Base-by-base conservation (phyloP, 2,888 invertebrate species). In the Tyria jacobaeae region DNA sequence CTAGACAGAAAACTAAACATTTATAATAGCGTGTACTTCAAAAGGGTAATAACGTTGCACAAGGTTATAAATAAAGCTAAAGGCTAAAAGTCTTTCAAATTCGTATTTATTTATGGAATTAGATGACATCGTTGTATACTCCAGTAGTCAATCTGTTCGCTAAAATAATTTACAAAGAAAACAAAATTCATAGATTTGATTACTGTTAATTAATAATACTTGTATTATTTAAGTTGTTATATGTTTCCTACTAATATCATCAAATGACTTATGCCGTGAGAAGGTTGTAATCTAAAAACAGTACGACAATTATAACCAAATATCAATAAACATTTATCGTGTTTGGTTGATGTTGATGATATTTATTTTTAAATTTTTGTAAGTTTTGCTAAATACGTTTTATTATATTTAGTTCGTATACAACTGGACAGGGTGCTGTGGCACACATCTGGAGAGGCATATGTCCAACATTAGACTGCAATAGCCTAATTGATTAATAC, bases 31-130 rank as follows among this genome's bases (percentile, higher is more conserved):
- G 48, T 25, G 27, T 27, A 53, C 31, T 53, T 34, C 15, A 12
- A 47, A 58, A 49, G 14, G 64, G 61, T 57, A 66, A 71, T 76
- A 71, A 69, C 73, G 6, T 61, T 62, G 47, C 62, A 47, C 57
- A 62, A 50, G 60, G 34, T 52, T 54, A 62, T 68, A 74, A 73
- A 74, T 76, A 68, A 62, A 64, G 10, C 9, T 57, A 15, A 44
- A 51, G 52, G 54, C 44, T 37, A 70, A 70, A 74, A 63, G 41
- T 64, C 61, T 25, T 49, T 41, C 58, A 60, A 65, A 73, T 57
- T 31, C 52, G 58, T 58, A 50, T 57, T 52, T 57, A 49, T 52
- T 64, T 53, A 64, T 37, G 48, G 66, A 73, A 69, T 57, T 37
- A 63, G 57, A 70, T 25, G 49, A 66, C 59, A 64, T 56, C 15